Base-by-base conservation (phyloP, 2,888 invertebrate genomes). In the Synergus gifuensis region DNA sequence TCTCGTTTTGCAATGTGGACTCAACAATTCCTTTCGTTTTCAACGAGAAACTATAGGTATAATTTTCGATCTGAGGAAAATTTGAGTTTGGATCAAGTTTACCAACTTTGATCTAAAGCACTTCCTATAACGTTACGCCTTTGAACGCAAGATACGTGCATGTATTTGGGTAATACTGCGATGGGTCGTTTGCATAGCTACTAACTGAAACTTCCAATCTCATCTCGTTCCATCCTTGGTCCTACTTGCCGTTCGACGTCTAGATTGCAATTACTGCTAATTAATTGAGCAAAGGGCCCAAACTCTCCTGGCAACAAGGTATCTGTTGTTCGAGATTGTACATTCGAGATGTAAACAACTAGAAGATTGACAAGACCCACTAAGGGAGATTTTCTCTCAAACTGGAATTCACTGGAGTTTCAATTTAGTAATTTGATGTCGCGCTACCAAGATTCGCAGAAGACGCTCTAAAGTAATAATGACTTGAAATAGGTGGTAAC, bases 101-200 rank as follows among this genome's bases (percentile, higher is more conserved):
- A 87, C 87, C 87, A 88, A 90, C 88, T 90, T 87, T 89, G 87
- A 90, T 88, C 85, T 81, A 78, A 83, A 80, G 84, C 83, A 85
- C 86, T 85, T 86, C 83, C 81, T 78, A 66, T 73, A 81, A 77
- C 78, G 79, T 77, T 77, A 82, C 79, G 83, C 69, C 84, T 77
- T 78, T 76, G 80, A 84, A 80, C 84, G 82, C 84, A 85, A 76
- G 77, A 76, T 81, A 82, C 83, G 82, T 78, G 76, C 78, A 78
- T 79, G 66, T 78, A 78, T 80, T 78, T 79, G 60, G 58, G 60
- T 60, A 67, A 60, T 76, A 60, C 67, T 18, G 76, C 58, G 63
- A 81, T 78, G 66, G 76, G 78, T 78, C 76, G 81, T 76, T 76
- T 80, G 77, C 81, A 80, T 77, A 78, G 73, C 80, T 76, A 77